Percentiles rank a stretch among this genome's conserved stretches.
Evolutionary conservation across 2,113 vertebrate species (phyloP).

Genomic region (Pica pica): DNA sequence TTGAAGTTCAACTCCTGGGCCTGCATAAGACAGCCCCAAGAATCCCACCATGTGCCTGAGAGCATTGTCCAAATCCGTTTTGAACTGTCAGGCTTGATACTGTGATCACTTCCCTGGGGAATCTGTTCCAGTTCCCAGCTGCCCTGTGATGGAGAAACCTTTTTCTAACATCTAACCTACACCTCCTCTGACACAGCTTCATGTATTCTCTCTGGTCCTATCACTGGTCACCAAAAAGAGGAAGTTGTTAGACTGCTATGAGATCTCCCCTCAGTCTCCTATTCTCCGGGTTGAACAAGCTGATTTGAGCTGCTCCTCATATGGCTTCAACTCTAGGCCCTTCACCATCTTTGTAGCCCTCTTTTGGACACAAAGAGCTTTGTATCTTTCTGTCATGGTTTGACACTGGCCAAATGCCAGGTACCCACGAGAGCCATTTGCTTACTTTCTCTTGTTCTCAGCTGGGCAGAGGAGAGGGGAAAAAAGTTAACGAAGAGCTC

Average conservation of each 20-base stretch:
- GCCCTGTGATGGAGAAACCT: neutral
- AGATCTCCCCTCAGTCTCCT: neutral
- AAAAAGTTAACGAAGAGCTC: neutral
- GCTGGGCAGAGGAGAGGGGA: neutral
- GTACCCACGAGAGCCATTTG: fast-evolving
- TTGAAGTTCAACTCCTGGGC: neutral
- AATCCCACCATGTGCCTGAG: neutral
- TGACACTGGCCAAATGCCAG: neutral
- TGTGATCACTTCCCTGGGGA: neutral
- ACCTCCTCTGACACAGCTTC: neutral
- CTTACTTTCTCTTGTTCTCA: neutral
- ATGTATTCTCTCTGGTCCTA: neutral
- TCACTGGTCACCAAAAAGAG: neutral
- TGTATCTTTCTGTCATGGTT: neutral
- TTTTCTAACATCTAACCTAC: neutral
- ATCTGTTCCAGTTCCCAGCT: neutral
- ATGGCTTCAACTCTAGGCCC: neutral
- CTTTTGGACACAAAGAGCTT: neutral
- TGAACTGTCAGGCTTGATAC: neutral
- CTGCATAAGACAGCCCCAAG: neutral
- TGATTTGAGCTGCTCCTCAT: neutral
- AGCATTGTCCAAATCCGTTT: neutral
- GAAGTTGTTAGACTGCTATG: neutral
- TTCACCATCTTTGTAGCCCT: neutral
- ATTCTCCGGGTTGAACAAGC: neutral